Percentiles rank a stretch among this genome's conserved stretches.
phyloP scores from a whole-genome alignment of 2,113 vertebrate genomes.

The Cricetomys ansorgei region DNA sequence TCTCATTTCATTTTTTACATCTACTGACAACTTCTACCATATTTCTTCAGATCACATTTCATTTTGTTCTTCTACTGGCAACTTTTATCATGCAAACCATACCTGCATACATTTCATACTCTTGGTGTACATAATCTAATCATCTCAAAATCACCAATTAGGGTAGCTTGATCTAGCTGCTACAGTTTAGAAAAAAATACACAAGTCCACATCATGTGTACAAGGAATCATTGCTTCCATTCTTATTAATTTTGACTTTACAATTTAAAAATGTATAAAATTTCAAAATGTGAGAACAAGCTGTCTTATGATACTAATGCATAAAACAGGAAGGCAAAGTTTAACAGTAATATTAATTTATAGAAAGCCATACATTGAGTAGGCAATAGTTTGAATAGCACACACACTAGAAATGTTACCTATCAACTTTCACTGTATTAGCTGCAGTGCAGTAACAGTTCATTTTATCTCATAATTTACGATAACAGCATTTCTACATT shows the following conservation, averaged over 20 bases:
- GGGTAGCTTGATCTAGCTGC: neutral
- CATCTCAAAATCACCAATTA: neutral
- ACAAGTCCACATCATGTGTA: neutral
- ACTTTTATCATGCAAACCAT: neutral
- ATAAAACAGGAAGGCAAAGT: constrained; percentile 15
- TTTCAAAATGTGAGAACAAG: neutral
- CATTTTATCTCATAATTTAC: constrained; percentile 32
- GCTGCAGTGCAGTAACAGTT: neutral
- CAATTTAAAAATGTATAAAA: neutral
- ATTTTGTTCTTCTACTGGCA: neutral
- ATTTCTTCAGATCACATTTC: neutral
- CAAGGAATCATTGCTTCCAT: neutral
- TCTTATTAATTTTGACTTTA: neutral
- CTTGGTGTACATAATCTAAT: neutral
- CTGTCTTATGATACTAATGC: neutral
- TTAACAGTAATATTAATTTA: constrained; percentile 39
- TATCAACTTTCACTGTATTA: neutral
- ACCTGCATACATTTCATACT: neutral
- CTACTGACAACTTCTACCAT: neutral
- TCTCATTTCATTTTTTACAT: neutral
- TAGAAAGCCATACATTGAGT: neutral
- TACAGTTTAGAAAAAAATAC: neutral
- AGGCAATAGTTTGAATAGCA: constrained; percentile 27
- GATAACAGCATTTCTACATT: neutral
- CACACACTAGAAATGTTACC: constrained; percentile 14